Evolutionary conservation across 64 coral and sea anemone genomes (phyloP).

Genomic region (Acropora tenuis): DNA sequence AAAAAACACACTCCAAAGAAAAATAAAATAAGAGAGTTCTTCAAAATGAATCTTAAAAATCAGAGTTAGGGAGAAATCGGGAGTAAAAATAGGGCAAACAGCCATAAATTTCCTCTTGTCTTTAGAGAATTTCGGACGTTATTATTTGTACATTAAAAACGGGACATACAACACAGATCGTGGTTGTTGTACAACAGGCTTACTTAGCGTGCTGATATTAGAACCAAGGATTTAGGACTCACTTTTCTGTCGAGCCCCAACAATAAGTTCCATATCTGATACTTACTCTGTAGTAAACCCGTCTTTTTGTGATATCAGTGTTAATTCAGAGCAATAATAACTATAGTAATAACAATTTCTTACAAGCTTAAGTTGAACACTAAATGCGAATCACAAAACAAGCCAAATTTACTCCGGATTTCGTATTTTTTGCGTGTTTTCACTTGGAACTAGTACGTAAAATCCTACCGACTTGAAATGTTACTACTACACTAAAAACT

Average conservation of each 20-base stretch:
- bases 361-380: neutral
- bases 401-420: neutral
- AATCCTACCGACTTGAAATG: no score
- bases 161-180: constrained; percentile 4
- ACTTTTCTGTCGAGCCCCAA: neutral
- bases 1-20: neutral
- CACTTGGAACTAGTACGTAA: neutral
- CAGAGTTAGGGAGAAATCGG: neutral
- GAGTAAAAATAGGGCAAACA: neutral
- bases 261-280: constrained; percentile 4
- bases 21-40: neutral
- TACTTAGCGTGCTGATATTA: constrained; percentile 22
- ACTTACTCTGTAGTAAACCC: neutral
- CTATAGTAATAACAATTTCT: neutral
- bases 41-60: no score
- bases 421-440: neutral
- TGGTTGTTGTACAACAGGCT: no score
- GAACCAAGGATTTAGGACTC: constrained; percentile 22
- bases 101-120: constrained; percentile 33
- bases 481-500: no score
- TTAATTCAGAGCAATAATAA: neutral
- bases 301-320: constrained; percentile 1
- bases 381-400: neutral
- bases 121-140: constrained; percentile 65
- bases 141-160: constrained; percentile 96